These are phyloP conservation scores for Whitmania pigra DNA, from an alignment of 1,140 invertebrate genomes.

Conservation along the genomic window DNA sequence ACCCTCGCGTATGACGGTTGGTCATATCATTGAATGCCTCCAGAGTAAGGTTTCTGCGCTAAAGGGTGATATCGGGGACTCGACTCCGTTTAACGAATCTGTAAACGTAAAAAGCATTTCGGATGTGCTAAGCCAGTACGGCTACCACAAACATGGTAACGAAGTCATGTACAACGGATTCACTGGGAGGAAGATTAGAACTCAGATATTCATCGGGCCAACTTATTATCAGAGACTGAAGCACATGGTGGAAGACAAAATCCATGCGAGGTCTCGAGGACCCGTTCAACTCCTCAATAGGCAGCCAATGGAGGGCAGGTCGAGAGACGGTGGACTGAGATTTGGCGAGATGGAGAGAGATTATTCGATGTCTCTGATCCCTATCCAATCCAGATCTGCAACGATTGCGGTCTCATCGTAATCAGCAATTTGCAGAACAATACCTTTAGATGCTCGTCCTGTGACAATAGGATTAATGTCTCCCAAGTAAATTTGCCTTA, in stretches of 20 bases:
- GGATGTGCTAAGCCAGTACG: slow-evolving; percentile 84
- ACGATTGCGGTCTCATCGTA: slow-evolving; percentile 89
- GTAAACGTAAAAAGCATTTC: slow-evolving; percentile 99
- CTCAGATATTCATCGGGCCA: slow-evolving; percentile 84
- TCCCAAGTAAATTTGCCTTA: slow-evolving; percentile 87
- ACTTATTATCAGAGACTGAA: slow-evolving; percentile 84
- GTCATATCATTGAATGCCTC: slow-evolving; percentile 97
- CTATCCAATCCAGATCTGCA: slow-evolving; percentile 90
- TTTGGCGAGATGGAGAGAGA: slow-evolving; percentile 98
- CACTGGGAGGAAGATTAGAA: slow-evolving; percentile 89
- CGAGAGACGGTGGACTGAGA: slow-evolving; percentile 89
- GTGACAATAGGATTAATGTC: slow-evolving; percentile 48
- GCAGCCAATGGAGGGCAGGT: slow-evolving; percentile 97
- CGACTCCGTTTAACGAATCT: slow-evolving; percentile 95
- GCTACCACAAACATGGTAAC: slow-evolving; percentile 88
- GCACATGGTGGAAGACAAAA: slow-evolving; percentile 99
- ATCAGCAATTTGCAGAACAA: slow-evolving; percentile 94
- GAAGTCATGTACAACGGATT: slow-evolving; percentile 92
- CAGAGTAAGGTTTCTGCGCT: slow-evolving; percentile 74
- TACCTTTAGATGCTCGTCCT: slow-evolving; percentile 93
- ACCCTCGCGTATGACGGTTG: slow-evolving; percentile 98
- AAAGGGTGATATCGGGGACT: slow-evolving; percentile 93
- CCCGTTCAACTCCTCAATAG: slow-evolving; percentile 93
- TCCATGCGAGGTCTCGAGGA: slow-evolving; percentile 87
- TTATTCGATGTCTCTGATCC: slow-evolving; percentile 97